Conservation (phyloP, 2,113 vertebrate species). For the Micromys minutus region DNA sequence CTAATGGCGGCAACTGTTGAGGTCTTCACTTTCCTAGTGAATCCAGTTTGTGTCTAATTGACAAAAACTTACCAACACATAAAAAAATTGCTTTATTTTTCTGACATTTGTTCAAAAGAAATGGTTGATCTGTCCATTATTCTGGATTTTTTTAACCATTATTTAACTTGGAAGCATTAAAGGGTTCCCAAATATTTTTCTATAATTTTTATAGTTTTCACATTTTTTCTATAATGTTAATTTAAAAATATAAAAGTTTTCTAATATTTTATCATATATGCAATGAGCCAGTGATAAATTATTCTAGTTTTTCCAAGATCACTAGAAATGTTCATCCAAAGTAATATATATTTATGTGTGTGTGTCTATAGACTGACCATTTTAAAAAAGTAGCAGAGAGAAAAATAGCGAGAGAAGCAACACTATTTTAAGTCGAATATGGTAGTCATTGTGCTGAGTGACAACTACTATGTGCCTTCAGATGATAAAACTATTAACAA, state of each 20-base stretch:
- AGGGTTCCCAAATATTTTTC: background rate
- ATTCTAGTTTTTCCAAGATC: background rate
- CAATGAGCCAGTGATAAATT: background rate
- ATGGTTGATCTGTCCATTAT: background rate
- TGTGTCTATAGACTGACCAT: background rate
- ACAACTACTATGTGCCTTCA: background rate
- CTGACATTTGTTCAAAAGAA: background rate
- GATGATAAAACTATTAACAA: background rate
- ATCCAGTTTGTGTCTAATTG: background rate
- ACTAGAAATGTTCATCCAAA: background rate
- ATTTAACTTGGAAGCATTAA: background rate
- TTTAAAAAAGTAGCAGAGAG: background rate
- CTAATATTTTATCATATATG: background rate
- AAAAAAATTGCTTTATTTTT: background rate
- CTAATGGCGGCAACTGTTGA: background rate
- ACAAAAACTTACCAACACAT: background rate
- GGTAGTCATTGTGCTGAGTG: background rate
- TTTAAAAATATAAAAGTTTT: background rate
- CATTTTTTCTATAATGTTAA: background rate
- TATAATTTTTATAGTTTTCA: background rate
- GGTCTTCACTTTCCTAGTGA: background rate
- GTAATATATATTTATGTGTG: background rate
- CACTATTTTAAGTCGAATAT: slow-evolving; percentile 12
- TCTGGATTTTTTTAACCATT: background rate
- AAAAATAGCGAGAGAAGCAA: background rate